Percentiles rank a stretch among this genome's conserved stretches.
These are phyloP conservation scores for Pammene aurita DNA, from an alignment of 2,888 invertebrate species.

Conservation along the genomic window DNA sequence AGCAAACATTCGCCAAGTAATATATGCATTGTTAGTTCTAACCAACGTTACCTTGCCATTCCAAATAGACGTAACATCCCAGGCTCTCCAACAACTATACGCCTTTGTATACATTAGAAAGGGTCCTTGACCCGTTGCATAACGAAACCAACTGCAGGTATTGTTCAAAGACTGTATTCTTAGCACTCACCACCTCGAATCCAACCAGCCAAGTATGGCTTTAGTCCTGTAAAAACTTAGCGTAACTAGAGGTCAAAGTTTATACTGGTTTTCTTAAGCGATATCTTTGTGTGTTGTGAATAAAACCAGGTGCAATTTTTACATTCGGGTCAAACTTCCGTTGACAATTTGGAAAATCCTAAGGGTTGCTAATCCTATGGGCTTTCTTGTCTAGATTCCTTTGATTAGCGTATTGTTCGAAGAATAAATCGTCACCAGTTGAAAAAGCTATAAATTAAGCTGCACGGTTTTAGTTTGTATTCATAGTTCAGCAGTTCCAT, in stretches of 20 bases:
- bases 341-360: constrained; percentile 1
- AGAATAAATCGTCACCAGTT: background rate
- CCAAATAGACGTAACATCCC: background rate
- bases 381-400: background rate
- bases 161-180: constrained; percentile 5
- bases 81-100: background rate
- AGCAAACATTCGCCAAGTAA: constrained; percentile 11
- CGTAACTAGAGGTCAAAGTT: background rate
- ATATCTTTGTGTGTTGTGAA: background rate
- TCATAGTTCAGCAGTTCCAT: background rate
- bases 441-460: background rate
- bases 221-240: background rate
- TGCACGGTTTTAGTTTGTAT: background rate
- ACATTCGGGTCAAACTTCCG: constrained; percentile 10
- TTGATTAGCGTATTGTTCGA: background rate
- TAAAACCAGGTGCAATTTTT: constrained; percentile 4
- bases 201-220: background rate
- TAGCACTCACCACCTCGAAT: background rate
- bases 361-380: background rate
- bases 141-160: constrained; percentile 28
- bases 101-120: background rate
- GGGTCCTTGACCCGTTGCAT: constrained; percentile 21
- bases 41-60: background rate
- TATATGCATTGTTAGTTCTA: constrained; percentile 4
- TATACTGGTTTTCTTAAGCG: background rate